These are phyloP conservation scores for Spodoptera litura DNA, from an alignment of 1,140 invertebrate genomes.

Conservation along the genomic window DNA sequence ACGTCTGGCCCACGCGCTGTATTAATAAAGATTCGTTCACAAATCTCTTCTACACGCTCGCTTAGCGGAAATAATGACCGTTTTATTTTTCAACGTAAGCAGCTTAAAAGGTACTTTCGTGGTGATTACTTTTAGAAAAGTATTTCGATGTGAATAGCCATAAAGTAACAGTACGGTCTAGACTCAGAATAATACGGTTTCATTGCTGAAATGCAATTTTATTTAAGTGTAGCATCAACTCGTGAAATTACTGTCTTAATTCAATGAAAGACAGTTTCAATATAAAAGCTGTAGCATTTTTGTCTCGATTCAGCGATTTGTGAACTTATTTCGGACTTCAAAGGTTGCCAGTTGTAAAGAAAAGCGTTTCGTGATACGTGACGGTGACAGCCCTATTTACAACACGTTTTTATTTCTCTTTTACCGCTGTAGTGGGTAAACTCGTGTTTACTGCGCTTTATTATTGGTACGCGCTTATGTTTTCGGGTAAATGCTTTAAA, in stretches of 20 bases:
- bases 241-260: neutral
- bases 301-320: conserved; percentile 23
- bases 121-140: neutral
- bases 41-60: no score
- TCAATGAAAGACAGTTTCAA: neutral
- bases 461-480: conserved; percentile 37
- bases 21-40: no score
- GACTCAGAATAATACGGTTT: neutral
- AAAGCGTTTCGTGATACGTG: conserved; percentile 24
- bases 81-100: conserved; percentile 10
- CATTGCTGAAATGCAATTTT: neutral
- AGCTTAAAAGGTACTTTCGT: neutral
- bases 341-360: conserved; percentile 16
- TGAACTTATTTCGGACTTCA: conserved; percentile 31
- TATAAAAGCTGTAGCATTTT: conserved; percentile 7
- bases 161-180: neutral
- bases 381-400: conserved; percentile 37
- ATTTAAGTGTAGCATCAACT: conserved; percentile 10
- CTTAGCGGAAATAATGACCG: neutral
- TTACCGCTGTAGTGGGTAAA: conserved; percentile 46
- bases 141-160: neutral
- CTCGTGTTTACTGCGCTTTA: conserved; percentile 43
- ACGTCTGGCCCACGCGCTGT: no score
- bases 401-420: conserved; percentile 47
- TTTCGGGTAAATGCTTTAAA: conserved; percentile 27